Evolutionary conservation across 2,797 vertebrate genomes (phyloP), one percentile per base, ranked within the genome.

Genomic region (Bradypus variegatus): DNA sequence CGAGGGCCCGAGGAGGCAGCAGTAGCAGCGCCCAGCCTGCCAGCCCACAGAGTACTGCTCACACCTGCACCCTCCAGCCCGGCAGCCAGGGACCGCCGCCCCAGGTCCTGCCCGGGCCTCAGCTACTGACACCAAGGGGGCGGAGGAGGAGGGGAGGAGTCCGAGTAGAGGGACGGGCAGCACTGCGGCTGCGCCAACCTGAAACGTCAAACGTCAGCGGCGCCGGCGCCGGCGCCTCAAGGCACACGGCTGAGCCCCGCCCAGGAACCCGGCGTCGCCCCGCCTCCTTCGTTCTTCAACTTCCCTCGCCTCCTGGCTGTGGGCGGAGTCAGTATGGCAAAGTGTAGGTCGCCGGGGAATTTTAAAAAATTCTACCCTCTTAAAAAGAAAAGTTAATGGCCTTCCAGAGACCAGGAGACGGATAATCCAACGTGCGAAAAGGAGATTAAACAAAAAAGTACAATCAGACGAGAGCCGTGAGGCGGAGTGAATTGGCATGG

Each of bases 101-200:
- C 33, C 27, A 21, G 73, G 19, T 94, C 64, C 75, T 3, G 84
- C 88, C 60, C 11, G 4, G 31, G 58, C 73, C 33, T 31, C 33
- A 31, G 48, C 69, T 87, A 73, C 88, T 60, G 80, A 93, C 90
- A n/a, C 73, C n/a, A 55, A 64, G 19, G n/a, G 65, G 69, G 87
- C 29, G 78, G 94, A 55, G 60, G 86, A 55, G 33, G n/a, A 86
- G 62, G 88, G 70, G 81, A n/a, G 64, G 80, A 60, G 50, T 23
- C 33, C 1, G 11, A 29, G 36, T 31, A 1, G 27, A 3, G 65
- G n/a, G 69, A 45, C 64, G 11, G 58, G 64, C n/a, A 12, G 19
- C 85, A 79, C 87, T 94, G 94, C 96, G 91, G 41, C 93, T 92
- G 93, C 95, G 95, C 78, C 85, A 64, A 89, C 78, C 6, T 69